phyloP scores from a whole-genome alignment of 2,888 invertebrate genomes.

The Lasioglossum zephyrum region DNA sequence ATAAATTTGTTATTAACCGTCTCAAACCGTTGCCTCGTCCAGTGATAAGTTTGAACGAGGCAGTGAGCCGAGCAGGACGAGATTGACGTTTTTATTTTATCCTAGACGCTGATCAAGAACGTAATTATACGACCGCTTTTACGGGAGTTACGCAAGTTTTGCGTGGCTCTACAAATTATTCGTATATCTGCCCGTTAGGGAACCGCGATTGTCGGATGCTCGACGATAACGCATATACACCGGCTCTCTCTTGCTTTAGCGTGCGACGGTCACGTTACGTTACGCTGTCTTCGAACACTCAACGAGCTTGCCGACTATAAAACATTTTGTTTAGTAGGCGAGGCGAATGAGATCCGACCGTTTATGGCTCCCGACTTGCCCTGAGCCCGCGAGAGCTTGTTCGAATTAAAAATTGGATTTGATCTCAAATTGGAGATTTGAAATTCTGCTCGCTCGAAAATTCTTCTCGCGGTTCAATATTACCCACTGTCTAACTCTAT shows the following conservation, averaged over 20 bases:
- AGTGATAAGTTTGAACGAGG: constrained; percentile 8
- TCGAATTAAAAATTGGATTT: neutral
- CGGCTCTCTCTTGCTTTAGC: constrained; percentile 13
- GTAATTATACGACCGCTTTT: constrained; percentile 29
- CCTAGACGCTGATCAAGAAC: constrained; percentile 6
- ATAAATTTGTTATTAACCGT: constrained; percentile 45
- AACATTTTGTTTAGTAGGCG: constrained; percentile 5
- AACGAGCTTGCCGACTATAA: neutral
- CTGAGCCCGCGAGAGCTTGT: neutral
- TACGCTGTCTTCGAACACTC: constrained; percentile 2
- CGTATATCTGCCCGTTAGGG: constrained; percentile 1
- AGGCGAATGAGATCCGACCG: neutral
- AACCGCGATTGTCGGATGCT: constrained; percentile 17
- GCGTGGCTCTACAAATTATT: constrained; percentile 28
- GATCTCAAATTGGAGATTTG: neutral
- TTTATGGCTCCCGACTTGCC: neutral
- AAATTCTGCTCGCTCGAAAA: no score
- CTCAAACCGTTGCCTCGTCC: neutral
- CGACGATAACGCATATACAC: constrained; percentile 5
- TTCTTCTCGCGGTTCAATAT: neutral
- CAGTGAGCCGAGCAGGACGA: neutral
- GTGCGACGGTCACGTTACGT: constrained; percentile 25
- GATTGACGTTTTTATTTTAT: constrained; percentile 15
- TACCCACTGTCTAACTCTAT: no score
- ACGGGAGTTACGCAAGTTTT: constrained; percentile 36